Evolutionary conservation across 2,797 vertebrate species (phyloP).

Genomic region (Salmo trutta): DNA sequence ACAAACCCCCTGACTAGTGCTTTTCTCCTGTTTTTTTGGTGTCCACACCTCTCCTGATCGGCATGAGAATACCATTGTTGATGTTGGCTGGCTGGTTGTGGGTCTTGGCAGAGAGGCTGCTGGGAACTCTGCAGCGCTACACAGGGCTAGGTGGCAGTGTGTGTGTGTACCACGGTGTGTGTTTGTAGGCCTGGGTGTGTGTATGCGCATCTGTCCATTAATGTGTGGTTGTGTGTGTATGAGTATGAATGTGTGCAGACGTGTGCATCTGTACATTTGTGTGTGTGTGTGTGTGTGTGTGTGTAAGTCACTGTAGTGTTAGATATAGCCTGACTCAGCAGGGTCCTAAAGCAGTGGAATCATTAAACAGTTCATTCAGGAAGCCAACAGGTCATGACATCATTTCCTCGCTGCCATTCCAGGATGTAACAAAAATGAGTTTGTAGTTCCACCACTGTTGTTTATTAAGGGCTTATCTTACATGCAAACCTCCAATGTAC

Average conservation of each 20-base stretch:
- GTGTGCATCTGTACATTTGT: too few relatives aligned
- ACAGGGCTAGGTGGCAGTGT: not conserved
- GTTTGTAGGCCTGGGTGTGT: not conserved
- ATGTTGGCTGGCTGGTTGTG: slow-evolving; percentile 50
- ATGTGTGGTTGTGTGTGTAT: not conserved
- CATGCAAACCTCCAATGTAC: not conserved
- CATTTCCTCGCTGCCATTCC: slow-evolving; percentile 72
- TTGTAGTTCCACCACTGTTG: slow-evolving; percentile 54
- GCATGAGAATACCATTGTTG: slow-evolving; percentile 52
- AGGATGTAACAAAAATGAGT: slow-evolving; percentile 66
- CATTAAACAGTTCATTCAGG: slow-evolving; percentile 79
- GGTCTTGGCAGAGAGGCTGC: slow-evolving; percentile 57
- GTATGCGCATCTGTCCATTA: not conserved
- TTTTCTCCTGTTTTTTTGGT: slow-evolving; percentile 11
- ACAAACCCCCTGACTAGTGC: not conserved
- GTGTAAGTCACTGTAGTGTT: not conserved
- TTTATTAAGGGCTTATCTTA: slow-evolving; percentile 33
- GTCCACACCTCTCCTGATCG: slow-evolving; percentile 32
- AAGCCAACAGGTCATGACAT: slow-evolving; percentile 78
- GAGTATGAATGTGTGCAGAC: too few relatives aligned
- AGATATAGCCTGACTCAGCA: slow-evolving; percentile 18
- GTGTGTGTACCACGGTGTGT: not conserved
- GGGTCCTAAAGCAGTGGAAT: slow-evolving; percentile 36
- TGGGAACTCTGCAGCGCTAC: slow-evolving; percentile 53
- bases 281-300: not conserved